These are phyloP conservation scores for Sebastes fasciatus DNA, from an alignment of 2,113 vertebrate genomes.

Conservation along the genomic window DNA sequence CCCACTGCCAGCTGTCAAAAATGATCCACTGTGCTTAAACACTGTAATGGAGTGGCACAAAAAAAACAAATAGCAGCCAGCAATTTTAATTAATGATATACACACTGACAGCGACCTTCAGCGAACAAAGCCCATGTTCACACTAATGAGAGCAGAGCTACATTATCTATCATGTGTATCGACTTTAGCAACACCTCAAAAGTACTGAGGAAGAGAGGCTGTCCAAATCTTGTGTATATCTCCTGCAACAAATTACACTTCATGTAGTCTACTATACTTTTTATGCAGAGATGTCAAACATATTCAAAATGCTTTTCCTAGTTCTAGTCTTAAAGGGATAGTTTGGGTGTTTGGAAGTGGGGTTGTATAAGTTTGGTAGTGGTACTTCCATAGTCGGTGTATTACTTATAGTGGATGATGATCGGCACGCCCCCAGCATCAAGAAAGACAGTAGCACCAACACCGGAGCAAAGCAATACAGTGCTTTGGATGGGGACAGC, in stretches of 20 bases:
- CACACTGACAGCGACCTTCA: not conserved
- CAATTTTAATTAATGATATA: conserved; percentile 29
- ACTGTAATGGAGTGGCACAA: conserved; percentile 11
- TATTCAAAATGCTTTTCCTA: not conserved
- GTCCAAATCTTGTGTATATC: not conserved
- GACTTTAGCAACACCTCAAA: not conserved
- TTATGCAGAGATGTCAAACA: not conserved
- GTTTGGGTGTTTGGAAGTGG: too few relatives aligned
- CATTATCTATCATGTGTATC: not conserved
- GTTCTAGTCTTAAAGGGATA: not conserved
- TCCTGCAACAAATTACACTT: not conserved
- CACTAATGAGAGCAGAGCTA: conserved; percentile 20
- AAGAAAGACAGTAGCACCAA: too few relatives aligned
- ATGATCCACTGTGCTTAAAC: conserved; percentile 21
- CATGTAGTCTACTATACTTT: not conserved
- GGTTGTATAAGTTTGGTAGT: too few relatives aligned
- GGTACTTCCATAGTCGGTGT: too few relatives aligned
- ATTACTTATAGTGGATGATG: too few relatives aligned
- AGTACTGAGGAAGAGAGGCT: not conserved
- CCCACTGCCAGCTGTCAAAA: conserved; percentile 21
- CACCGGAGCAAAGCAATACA: too few relatives aligned
- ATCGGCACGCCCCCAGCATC: too few relatives aligned
- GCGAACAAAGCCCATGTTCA: conserved; percentile 11
- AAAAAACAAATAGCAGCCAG: conserved; percentile 40
- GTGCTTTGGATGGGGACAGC: too few relatives aligned